phyloP scores from a whole-genome alignment of 1,140 invertebrate species.

The Caenorhabditis brenneri region DNA sequence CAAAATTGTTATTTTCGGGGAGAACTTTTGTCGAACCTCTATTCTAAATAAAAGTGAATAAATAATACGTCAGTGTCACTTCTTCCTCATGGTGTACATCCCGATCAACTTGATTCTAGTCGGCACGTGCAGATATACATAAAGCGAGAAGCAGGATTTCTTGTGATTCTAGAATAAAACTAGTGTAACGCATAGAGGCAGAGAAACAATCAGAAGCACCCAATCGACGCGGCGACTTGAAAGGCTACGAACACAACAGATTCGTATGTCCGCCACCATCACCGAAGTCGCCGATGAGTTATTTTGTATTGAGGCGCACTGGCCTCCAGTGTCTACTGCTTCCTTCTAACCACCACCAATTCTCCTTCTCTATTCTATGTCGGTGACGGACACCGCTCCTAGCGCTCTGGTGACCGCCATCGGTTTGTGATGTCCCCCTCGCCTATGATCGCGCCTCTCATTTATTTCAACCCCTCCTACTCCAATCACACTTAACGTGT shows the following conservation, averaged over 20 bases:
- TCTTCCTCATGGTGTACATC: no score
- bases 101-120: no score
- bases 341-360: not conserved
- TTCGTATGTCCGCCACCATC: not conserved
- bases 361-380: not conserved
- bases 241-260: constrained; percentile 5
- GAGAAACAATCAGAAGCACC: not conserved
- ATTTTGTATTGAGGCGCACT: constrained; percentile 19
- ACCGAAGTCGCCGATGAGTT: constrained; percentile 11
- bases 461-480: not conserved
- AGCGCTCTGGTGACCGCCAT: constrained; percentile 35
- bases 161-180: no score
- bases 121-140: no score
- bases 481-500: not conserved
- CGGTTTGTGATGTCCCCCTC: not conserved
- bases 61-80: no score
- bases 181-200: not conserved
- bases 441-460: constrained; percentile 26
- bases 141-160: no score
- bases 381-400: constrained; percentile 34
- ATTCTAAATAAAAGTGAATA: no score
- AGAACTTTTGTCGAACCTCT: no score
- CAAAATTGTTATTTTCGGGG: no score
- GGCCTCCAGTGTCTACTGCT: not conserved
- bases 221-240: not conserved